phyloP scores from a whole-genome alignment of 2,888 invertebrate species.

The Drosophila paranaensis region DNA sequence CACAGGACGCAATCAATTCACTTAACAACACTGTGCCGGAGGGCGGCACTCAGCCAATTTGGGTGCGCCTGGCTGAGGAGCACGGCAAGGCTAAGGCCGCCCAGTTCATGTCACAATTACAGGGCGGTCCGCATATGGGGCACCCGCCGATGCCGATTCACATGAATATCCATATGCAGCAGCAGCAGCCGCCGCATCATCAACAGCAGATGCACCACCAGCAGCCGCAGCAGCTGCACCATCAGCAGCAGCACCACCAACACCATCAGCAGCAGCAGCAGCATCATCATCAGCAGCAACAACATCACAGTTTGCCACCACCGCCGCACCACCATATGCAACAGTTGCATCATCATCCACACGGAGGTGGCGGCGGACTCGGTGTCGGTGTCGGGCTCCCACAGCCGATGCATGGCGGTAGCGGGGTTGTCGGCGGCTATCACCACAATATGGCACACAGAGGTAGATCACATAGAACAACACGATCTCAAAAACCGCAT shows the following conservation, averaged over 20 bases:
- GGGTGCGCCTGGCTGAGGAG: conserved; percentile 87
- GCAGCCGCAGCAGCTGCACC: conserved; percentile 32
- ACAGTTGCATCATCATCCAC: conserved; percentile 64
- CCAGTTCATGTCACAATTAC: conserved; percentile 80
- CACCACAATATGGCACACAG: conserved; percentile 84
- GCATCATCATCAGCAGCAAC: conserved; percentile 47
- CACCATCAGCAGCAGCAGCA: conserved; percentile 25
- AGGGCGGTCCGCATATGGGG: conserved; percentile 56
- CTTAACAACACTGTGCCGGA: conserved; percentile 94
- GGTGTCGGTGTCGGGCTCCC: conserved; percentile 55
- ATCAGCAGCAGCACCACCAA: conserved; percentile 29
- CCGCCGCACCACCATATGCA: conserved; percentile 68
- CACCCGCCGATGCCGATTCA: conserved; percentile 48
- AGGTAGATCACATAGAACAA: conserved; percentile 85
- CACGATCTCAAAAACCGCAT: conserved; percentile 85
- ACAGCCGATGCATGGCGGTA: conserved; percentile 55
- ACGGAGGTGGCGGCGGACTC: conserved; percentile 44
- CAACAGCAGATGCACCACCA: conserved; percentile 58
- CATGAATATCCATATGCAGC: conserved; percentile 52
- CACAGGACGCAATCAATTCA: conserved; percentile 94
- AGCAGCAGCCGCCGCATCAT: conserved; percentile 23
- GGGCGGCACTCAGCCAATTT: conserved; percentile 92
- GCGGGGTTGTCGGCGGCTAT: conserved; percentile 45
- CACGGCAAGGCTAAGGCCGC: conserved; percentile 85
- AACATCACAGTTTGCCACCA: conserved; percentile 64